Evolutionary conservation across 2,888 invertebrate species (phyloP).

Genomic region (Drosophila parthenogenetica): DNA sequence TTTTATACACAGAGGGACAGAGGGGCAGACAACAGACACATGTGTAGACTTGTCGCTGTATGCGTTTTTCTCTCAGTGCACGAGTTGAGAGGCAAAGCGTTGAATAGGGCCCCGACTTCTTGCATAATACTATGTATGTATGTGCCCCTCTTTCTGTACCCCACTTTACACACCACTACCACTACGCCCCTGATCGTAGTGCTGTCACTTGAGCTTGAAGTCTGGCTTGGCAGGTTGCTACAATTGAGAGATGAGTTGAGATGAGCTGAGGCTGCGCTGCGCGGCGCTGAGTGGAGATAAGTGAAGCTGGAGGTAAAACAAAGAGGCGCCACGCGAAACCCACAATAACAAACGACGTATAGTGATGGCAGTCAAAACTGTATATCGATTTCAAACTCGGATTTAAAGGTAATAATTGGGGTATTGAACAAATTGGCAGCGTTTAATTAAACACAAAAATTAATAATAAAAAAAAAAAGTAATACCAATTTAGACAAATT

Average conservation of each 20-base stretch:
- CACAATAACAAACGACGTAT: conserved; percentile 4
- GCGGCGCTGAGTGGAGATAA: conserved; percentile 27
- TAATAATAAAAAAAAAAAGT: too few species aligned
- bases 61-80: conserved; percentile 56
- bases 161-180: background rate
- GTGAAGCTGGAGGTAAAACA: conserved; percentile 37
- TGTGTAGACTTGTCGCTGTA: conserved; percentile 9
- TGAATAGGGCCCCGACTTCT: conserved; percentile 72
- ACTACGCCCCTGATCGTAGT: background rate
- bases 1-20: conserved; percentile 5
- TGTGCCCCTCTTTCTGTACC: conserved; percentile 15
- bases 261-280: conserved; percentile 35
- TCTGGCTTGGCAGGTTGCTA: conserved; percentile 69
- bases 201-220: conserved; percentile 65
- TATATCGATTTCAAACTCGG: too few species aligned
- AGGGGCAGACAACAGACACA: background rate
- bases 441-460: too few species aligned
- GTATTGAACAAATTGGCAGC: too few species aligned
- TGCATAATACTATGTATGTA: conserved; percentile 60
- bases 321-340: conserved; percentile 66
- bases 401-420: too few species aligned
- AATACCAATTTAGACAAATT: too few species aligned
- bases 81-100: conserved; percentile 57
- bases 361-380: background rate
- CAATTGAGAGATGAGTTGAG: conserved; percentile 56